Evolutionary conservation across 37 sponge, comb jelly and placozoan species (phyloP).

Genomic region (Spongia lamella): DNA sequence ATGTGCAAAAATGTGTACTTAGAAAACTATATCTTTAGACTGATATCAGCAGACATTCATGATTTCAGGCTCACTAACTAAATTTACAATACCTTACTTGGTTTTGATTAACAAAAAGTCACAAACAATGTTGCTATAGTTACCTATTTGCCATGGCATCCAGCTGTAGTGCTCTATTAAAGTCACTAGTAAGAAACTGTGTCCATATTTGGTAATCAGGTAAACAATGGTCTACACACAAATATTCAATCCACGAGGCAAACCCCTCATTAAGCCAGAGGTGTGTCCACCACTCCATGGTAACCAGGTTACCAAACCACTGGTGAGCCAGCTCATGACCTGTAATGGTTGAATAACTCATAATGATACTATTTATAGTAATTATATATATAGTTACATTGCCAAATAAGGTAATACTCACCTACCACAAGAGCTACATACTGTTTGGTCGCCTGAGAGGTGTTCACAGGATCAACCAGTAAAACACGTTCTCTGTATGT

Average conservation of each 20-base stretch:
- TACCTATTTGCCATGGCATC: constrained; percentile 58
- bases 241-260: constrained; percentile 79
- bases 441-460: constrained; percentile 74
- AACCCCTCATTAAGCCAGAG: constrained; percentile 91
- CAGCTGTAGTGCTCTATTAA: constrained; percentile 51
- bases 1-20: no score
- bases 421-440: constrained; percentile 94
- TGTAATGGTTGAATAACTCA: neutral
- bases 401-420: constrained; percentile 13
- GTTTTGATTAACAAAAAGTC: no score
- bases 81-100: no score
- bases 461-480: constrained; percentile 79
- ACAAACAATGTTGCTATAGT: no score
- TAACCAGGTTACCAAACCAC: constrained; percentile 93
- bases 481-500: constrained; percentile 87
- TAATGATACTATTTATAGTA: neutral
- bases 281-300: constrained; percentile 96
- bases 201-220: constrained; percentile 86
- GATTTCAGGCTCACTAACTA: no score
- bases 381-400: no score
- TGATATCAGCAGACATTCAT: no score
- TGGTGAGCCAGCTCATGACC: constrained; percentile 89
- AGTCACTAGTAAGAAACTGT: constrained; percentile 74
- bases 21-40: no score
- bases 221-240: constrained; percentile 77